These are phyloP conservation scores for Ageneiosus marmoratus DNA, from an alignment of 2,113 vertebrate genomes.

Conservation along the genomic window DNA sequence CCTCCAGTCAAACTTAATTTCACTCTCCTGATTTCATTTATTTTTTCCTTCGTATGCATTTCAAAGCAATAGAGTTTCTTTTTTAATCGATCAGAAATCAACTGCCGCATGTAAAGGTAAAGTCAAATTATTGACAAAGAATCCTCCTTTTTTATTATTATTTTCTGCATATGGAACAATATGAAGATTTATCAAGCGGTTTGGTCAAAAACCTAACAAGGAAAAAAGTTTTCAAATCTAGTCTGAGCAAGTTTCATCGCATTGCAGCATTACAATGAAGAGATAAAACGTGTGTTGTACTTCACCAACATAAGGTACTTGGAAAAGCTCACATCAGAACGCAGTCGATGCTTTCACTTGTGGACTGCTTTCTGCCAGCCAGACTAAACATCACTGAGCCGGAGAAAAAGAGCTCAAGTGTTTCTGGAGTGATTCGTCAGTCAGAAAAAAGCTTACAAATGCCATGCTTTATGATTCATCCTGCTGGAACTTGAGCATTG, in stretches of 20 bases:
- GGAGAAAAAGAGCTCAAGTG: conserved; percentile 11
- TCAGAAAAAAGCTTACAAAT: conserved; percentile 34
- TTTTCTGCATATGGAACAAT: neutral
- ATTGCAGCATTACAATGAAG: neutral
- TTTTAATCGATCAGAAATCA: conserved; percentile 17
- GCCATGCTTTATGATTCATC: conserved; percentile 49
- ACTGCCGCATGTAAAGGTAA: no score
- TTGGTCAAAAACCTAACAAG: neutral
- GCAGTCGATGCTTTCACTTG: neutral
- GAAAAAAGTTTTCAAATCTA: neutral
- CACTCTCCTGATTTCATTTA: conserved; percentile 13
- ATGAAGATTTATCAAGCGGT: neutral
- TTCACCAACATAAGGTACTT: neutral
- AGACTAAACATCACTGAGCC: neutral
- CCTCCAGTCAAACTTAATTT: conserved; percentile 38
- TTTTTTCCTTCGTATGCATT: conserved; percentile 25
- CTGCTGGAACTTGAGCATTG: conserved; percentile 37
- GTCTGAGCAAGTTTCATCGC: neutral
- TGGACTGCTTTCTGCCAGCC: neutral
- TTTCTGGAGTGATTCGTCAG: conserved; percentile 7
- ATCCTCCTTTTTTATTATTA: neutral
- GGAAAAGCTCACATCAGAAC: neutral
- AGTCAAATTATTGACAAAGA: conserved; percentile 11
- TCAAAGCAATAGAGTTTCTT: neutral
- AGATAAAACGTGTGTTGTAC: neutral